Evolutionary conservation across 2,113 vertebrate genomes (phyloP), one percentile per base, ranked within the genome.

Genomic region (Microcebus lehilahytsara): DNA sequence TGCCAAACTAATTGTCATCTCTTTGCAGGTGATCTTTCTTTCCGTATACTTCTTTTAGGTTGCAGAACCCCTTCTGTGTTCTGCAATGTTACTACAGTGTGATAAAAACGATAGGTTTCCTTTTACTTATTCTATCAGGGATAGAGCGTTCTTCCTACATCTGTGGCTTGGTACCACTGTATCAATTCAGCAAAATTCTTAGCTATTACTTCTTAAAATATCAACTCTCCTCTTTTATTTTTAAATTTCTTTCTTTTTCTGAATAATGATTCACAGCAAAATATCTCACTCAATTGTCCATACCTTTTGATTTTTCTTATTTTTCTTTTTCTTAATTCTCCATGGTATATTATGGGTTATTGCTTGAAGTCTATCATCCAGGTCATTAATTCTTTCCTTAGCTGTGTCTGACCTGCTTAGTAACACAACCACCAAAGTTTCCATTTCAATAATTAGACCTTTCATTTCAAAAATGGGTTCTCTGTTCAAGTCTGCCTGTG

Each of bases 21-120:
- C 5, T 46, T 58, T 32, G 20, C 9, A 58, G 19, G 14, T 32
- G 56, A 11, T 2, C 46, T 16, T 74, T 37, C 12, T 67, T n/a
- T 20, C 16, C 34, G 6, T 0, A 0, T 6, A 11, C 13, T 27
- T 9, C 11, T n/a, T 20, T 19, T 32, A 23, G 16, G 49, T 13
- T 12, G 1, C 9, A 5, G 62, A 64, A 30, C 12, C 11, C 8
- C 67, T 78, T 60, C 27, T 86, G 20, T 56, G 40, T 25, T 86
- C 49, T 60, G 23, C 16, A 25, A 30, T 53, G 27, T 92, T 64
- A 25, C 34, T 11, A 3, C 32, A 25, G 17, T 10, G 4, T 53
- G 14, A 51, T 74, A 30, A 66, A 66, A 64, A n/a, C 6, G 14
- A 14, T 22, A 6, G 14, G 9, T 67, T 81, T 46, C 5, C 56